Evolutionary conservation across 2,113 vertebrate species (phyloP), one percentile per base, ranked within the genome.

Genomic region (Labeo catla): DNA sequence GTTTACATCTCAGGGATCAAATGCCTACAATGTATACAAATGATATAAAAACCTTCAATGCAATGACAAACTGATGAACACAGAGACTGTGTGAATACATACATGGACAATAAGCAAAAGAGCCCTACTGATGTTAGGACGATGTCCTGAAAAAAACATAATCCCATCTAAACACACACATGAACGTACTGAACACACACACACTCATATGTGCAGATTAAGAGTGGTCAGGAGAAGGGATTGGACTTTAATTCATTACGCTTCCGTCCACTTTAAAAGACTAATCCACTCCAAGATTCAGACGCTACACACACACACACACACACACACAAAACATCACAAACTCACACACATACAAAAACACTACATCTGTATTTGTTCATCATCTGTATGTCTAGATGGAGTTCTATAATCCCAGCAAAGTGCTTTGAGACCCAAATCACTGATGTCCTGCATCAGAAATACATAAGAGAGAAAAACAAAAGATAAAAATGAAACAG

Each of bases 171-270:
- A 36, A 84, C 23, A 61, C 81, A 76, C 34, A 61, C 8, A 68
- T 0, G 6, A 4, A 76, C 65, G 49, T 73, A 61, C 52, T 57
- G 6, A 11, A 84, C 59, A 66, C 57, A 39, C 49, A 79, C 78
- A 81, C 13, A 36, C 52, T 76, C 59, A 72, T 74, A 80, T 15
- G 57, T 10, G 6, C 8, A 6, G 93, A 94, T 94, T 93, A 92
- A 85, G 88, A 80, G 79, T 39, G 85, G 80, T 70, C 65, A 70
- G 78, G 87, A 91, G 87, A 87, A 84, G 16, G 91, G 92, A 94
- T 94, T 94, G 89, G 19, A 90, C 76, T 90, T 90, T 19, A 83
- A 87, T 87, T 89, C 57, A 89, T 91, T 91, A 87, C 50, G 84
- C 66, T 70, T 88, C 72, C 49, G 61, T 87, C 72, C 88, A 88